A percentile compares a stretch with the other conserved stretches of the same genome.
These are phyloP conservation scores for Coilia nasus DNA, from an alignment of 2,797 vertebrate genomes.

Conservation along the genomic window DNA sequence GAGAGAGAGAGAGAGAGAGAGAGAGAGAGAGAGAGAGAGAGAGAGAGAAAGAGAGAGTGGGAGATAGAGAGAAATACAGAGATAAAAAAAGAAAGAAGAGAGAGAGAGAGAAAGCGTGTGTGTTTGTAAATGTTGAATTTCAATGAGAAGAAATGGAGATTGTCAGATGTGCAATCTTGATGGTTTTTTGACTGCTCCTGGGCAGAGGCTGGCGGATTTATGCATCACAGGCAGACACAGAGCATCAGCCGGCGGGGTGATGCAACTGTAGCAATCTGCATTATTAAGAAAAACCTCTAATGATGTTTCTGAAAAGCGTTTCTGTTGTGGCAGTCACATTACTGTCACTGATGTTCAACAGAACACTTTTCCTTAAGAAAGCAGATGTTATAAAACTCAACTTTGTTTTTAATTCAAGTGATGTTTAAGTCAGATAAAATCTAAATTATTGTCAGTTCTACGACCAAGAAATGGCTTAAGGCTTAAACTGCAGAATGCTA, in stretches of 20 bases:
- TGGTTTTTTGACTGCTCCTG: conserved; percentile 14
- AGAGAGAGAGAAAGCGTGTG: neutral
- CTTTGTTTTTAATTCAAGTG: neutral
- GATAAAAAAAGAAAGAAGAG: neutral
- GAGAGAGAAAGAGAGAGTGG: neutral
- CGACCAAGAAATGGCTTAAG: neutral
- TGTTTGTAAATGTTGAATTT: conserved; percentile 29
- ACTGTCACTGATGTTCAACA: conserved; percentile 19
- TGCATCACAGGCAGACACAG: neutral
- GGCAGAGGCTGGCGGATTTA: conserved; percentile 10
- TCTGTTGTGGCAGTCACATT: conserved; percentile 1
- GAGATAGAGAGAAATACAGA: neutral
- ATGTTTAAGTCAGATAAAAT: neutral
- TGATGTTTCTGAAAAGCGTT: neutral
- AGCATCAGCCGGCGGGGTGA: neutral
- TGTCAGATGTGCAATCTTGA: conserved; percentile 25
- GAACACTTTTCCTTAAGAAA: neutral
- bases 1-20: neutral
- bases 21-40: neutral
- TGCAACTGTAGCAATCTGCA: neutral
- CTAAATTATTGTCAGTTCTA: neutral
- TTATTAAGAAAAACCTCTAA: neutral
- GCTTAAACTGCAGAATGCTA: neutral
- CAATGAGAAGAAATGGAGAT: conserved; percentile 12
- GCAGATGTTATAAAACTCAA: neutral